These are phyloP conservation scores for Aphaenogaster floridana DNA, from an alignment of 1,140 invertebrate species.

Conservation along the genomic window DNA sequence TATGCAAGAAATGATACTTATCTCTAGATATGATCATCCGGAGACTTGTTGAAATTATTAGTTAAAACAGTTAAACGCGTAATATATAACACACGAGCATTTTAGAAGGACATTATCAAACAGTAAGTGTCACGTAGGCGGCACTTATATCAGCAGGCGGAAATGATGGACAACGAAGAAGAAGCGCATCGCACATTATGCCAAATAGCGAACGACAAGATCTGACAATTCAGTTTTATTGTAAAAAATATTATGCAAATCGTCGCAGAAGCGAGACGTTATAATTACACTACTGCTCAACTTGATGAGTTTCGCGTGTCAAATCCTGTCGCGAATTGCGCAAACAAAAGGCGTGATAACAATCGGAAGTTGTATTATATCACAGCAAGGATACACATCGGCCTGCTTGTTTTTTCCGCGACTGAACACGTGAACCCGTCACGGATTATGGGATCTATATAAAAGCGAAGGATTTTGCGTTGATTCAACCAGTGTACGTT, in stretches of 20 bases:
- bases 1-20: not conserved
- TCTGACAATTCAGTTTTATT: not conserved
- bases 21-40: not conserved
- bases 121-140: not conserved
- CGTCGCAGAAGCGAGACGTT: not conserved
- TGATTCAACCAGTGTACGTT: not conserved
- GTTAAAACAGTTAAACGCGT: not conserved
- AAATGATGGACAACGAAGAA: not conserved
- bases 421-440: not conserved
- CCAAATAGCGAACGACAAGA: not conserved
- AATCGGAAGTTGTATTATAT: slow-evolving; percentile 14
- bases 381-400: not conserved
- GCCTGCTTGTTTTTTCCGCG: not conserved
- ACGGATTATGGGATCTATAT: slow-evolving; percentile 19
- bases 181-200: not conserved
- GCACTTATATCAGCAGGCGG: not conserved
- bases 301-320: not conserved
- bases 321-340: not conserved
- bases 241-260: not conserved
- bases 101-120: not conserved
- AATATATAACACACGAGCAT: not conserved
- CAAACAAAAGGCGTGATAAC: slow-evolving; percentile 1
- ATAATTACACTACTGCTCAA: slow-evolving; percentile 1
- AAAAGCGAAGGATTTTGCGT: not conserved
- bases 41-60: not conserved